Evolutionary conservation across 2,888 invertebrate species (phyloP).

Genomic region (Lasioglossum leucozonium): DNA sequence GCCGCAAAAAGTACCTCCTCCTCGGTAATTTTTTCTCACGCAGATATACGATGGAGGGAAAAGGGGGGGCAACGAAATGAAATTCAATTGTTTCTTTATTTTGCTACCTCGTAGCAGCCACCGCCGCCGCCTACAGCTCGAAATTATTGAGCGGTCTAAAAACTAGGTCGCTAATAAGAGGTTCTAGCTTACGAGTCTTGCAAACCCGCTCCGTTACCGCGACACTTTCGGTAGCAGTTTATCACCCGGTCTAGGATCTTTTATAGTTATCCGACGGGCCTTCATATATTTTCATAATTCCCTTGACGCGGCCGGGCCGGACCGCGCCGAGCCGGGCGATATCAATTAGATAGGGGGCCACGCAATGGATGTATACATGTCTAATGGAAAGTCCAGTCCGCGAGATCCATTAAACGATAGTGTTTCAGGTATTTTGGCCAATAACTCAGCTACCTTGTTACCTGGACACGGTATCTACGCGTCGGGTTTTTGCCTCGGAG

Average conservation of each 20-base stretch:
- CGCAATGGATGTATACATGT: background rate
- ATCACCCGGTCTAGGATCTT: slow-evolving; percentile 1
- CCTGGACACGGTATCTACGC: slow-evolving; percentile 27
- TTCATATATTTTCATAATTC: slow-evolving; percentile 39
- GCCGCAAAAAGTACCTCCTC: background rate
- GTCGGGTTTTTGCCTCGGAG: slow-evolving; percentile 14
- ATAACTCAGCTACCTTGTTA: slow-evolving; percentile 58
- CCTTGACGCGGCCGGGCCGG: background rate
- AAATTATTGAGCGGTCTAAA: background rate
- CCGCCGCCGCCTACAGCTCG: background rate
- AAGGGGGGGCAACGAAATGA: background rate
- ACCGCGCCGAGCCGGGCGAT: background rate
- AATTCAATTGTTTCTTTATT: background rate
- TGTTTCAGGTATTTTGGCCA: slow-evolving; percentile 49
- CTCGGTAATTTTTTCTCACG: background rate
- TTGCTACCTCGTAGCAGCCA: background rate
- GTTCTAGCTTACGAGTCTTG: background rate
- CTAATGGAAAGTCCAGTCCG: slow-evolving; percentile 51
- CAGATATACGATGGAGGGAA: background rate
- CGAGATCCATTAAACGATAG: slow-evolving; percentile 58
- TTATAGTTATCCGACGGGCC: background rate
- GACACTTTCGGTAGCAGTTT: slow-evolving; percentile 23
- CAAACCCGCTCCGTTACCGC: background rate
- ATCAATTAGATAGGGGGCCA: slow-evolving; percentile 34
- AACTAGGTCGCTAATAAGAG: slow-evolving; percentile 1